Percentiles rank a stretch among this genome's conserved stretches.
Evolutionary conservation across 2,797 vertebrate genomes (phyloP).

Genomic region (Chelon auratus): DNA sequence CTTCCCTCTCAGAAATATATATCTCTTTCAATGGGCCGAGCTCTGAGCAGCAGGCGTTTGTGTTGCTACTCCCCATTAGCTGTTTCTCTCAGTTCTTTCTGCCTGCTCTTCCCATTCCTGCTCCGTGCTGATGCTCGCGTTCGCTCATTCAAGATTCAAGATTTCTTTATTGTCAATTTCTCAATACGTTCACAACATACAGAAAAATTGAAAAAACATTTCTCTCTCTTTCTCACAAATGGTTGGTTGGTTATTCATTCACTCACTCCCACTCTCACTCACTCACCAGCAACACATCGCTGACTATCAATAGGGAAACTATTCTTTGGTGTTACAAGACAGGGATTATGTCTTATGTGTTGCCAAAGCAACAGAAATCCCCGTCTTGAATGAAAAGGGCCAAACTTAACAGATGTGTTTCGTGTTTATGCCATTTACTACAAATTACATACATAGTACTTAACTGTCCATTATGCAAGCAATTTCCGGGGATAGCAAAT

Average conservation of each 20-base stretch:
- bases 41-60: slow-evolving; percentile 57
- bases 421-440: background rate
- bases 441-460: no score
- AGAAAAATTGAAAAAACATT: no score
- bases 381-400: background rate
- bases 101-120: slow-evolving; percentile 35
- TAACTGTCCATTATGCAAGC: background rate
- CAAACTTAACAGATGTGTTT: background rate
- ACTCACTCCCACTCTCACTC: slow-evolving; percentile 25
- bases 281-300: slow-evolving; percentile 27
- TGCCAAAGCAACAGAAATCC: slow-evolving; percentile 2
- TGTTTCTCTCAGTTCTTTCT: slow-evolving; percentile 37
- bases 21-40: slow-evolving; percentile 61
- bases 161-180: no score
- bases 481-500: background rate
- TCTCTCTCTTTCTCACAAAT: no score
- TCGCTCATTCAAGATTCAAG: slow-evolving; percentile 44
- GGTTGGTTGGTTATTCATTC: no score
- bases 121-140: slow-evolving; percentile 24
- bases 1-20: slow-evolving; percentile 44
- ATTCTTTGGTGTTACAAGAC: slow-evolving; percentile 7
- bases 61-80: slow-evolving; percentile 42
- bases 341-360: slow-evolving; percentile 13
- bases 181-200: no score
- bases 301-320: slow-evolving; percentile 21